Evolutionary conservation across 1,140 invertebrate genomes (phyloP).

Genomic region (Drosophila guanche): DNA sequence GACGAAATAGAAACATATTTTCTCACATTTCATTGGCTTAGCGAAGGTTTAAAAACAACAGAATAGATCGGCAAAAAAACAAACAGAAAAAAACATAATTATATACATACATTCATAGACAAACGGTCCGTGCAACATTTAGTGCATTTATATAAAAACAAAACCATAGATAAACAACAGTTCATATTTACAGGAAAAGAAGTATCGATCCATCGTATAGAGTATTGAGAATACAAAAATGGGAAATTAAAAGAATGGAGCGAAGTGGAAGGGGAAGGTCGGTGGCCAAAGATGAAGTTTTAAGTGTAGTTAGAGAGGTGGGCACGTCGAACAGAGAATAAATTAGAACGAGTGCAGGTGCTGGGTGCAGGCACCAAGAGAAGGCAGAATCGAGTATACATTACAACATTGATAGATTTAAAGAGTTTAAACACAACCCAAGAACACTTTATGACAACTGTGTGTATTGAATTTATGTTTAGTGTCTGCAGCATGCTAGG

Average conservation of each 20-base stretch:
- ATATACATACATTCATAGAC: conserved; percentile 20
- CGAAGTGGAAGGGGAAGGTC: conserved; percentile 31
- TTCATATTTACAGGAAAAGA: conserved; percentile 65
- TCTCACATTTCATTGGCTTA: conserved; percentile 71
- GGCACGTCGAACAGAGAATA: conserved; percentile 3
- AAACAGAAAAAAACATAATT: conserved; percentile 9
- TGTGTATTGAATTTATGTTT: conserved; percentile 76
- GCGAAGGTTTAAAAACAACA: conserved; percentile 62
- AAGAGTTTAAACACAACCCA: conserved; percentile 38
- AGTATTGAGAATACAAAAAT: too few relatives aligned
- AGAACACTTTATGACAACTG: conserved; percentile 44
- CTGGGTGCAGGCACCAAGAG: neutral
- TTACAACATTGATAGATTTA: conserved; percentile 50
- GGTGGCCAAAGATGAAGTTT: conserved; percentile 75
- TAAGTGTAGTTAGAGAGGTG: conserved; percentile 66
- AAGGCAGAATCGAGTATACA: conserved; percentile 26
- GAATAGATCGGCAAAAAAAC: conserved; percentile 36
- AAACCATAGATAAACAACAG: conserved; percentile 41
- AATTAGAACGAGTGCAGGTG: conserved; percentile 16
- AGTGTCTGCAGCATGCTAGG: conserved; percentile 61
- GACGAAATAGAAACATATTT: conserved; percentile 66
- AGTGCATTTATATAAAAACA: conserved; percentile 68
- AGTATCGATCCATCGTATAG: conserved; percentile 1
- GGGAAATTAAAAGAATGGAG: conserved; percentile 25
- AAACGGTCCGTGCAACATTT: conserved; percentile 79